Evolutionary conservation across 2,113 vertebrate species (phyloP).

Genomic region (Cinclus cinclus): DNA sequence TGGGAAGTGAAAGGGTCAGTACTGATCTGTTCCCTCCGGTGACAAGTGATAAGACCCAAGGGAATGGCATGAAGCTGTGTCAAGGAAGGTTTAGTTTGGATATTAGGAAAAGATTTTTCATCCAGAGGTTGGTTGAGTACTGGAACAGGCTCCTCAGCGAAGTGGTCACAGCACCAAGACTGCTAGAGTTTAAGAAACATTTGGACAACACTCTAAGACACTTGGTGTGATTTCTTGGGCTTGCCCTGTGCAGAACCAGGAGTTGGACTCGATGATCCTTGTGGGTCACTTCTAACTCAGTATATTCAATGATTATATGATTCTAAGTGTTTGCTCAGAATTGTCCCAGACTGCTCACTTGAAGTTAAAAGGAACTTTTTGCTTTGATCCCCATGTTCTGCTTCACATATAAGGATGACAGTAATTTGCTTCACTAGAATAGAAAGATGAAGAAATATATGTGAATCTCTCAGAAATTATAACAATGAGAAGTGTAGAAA

Average conservation of each 20-base stretch:
- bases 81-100: not conserved
- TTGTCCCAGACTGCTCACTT: not conserved
- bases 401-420: not conserved
- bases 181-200: not conserved
- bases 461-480: not conserved
- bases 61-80: not conserved
- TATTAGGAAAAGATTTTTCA: not conserved
- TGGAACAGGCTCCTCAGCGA: not conserved
- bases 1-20: not conserved
- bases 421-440: not conserved
- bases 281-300: not conserved
- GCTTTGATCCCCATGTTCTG: not conserved
- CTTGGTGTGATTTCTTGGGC: not conserved
- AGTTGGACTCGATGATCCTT: not conserved
- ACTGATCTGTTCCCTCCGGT: not conserved
- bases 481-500: not conserved
- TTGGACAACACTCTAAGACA: not conserved
- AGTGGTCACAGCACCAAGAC: not conserved
- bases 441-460: not conserved
- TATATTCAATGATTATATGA: not conserved
- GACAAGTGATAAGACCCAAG: not conserved
- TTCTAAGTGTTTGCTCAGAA: not conserved
- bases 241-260: not conserved
- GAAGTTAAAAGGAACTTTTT: not conserved
- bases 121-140: not conserved